These are phyloP conservation scores for Mastacembelus armatus DNA, from an alignment of 2,797 vertebrate genomes.

Conservation along the genomic window DNA sequence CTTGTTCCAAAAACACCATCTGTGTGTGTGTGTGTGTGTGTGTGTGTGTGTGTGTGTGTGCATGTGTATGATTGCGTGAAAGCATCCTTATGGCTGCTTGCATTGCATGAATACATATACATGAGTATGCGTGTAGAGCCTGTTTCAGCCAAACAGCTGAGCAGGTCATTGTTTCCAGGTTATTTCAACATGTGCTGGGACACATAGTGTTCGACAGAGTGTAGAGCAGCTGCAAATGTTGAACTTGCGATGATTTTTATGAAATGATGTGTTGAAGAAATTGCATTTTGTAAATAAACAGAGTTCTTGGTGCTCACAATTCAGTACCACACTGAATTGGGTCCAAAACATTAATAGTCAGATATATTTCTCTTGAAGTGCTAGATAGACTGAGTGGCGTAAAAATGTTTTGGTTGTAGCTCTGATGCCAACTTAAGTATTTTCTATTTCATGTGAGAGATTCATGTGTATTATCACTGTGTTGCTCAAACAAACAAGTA, in stretches of 20 bases:
- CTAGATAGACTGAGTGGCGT: too few species aligned
- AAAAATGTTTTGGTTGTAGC: too few species aligned
- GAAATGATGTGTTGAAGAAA: slow-evolving; percentile 40
- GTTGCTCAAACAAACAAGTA: neutral
- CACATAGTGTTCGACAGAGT: slow-evolving; percentile 18
- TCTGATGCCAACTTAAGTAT: too few species aligned
- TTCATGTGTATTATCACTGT: neutral
- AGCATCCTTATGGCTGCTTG: slow-evolving; percentile 29
- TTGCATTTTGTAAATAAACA: slow-evolving; percentile 23
- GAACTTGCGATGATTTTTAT: slow-evolving; percentile 30
- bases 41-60: slow-evolving; percentile 25
- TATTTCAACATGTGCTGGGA: slow-evolving; percentile 47
- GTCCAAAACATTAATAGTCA: too few species aligned
- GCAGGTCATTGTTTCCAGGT: slow-evolving; percentile 30
- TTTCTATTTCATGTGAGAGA: slow-evolving; percentile 5
- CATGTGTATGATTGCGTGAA: slow-evolving; percentile 22
- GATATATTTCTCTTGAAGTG: too few species aligned
- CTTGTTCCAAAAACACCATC: slow-evolving; percentile 22
- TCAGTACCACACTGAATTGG: slow-evolving; percentile 1
- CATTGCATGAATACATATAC: slow-evolving; percentile 17
- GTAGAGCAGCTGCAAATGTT: slow-evolving; percentile 12
- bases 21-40: slow-evolving; percentile 14
- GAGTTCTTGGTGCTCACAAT: slow-evolving; percentile 25
- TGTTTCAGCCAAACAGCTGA: slow-evolving; percentile 29
- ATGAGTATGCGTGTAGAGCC: slow-evolving; percentile 13